Evolutionary conservation across 1,140 invertebrate species (phyloP), one percentile per base, ranked within the genome.

Genomic region (Aphaenogaster ashmeadi): DNA sequence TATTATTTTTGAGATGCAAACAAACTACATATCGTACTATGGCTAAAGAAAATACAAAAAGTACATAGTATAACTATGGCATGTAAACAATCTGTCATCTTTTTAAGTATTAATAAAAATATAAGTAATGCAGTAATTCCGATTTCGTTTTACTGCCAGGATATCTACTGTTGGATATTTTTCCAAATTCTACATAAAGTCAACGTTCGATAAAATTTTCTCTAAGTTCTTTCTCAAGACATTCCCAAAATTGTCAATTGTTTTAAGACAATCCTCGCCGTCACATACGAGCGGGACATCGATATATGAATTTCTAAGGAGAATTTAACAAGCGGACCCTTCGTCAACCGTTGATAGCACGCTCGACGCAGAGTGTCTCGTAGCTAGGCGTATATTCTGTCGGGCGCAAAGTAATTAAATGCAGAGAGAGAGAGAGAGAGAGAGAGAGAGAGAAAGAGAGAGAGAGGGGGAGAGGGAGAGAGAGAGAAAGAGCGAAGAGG

Each of bases 321-420:
- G 88, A 89, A 90, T 87, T 90, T 90, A 90, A 87, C 89, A 79
- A 89, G 88, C 72, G 88, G 44, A 87, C 89, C 66, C 89, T 90
- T 90, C 89, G 89, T 90, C 89, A 90, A 90, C 71, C 89, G 89
- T 88, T 89, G 89, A 91, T 90, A 90, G 87, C 77, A 91, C 54
- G 84, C 77, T 83, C 89, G 87, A 90, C 87, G 90, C 72, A 87
- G 89, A 91, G 90, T 91, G 89, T 84, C 83, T 88, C 78, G 78
- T 80, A 78, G 83, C 79, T 83, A 92, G 87, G 78, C 81, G 84
- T 85, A 87, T 71, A 77, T 83, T 88, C 85, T 83, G 69, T 79
- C 83, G 87, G 90, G 91, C 84, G 92, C 90, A 90, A 92, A 93
- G 91, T 93, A 93, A 94, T 94, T 94, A 93, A 94, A 94, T 91